A percentile compares a stretch with the other conserved stretches of the same genome.
Conservation (phyloP, 2,797 vertebrate species). For the Gastrophryne carolinensis region DNA sequence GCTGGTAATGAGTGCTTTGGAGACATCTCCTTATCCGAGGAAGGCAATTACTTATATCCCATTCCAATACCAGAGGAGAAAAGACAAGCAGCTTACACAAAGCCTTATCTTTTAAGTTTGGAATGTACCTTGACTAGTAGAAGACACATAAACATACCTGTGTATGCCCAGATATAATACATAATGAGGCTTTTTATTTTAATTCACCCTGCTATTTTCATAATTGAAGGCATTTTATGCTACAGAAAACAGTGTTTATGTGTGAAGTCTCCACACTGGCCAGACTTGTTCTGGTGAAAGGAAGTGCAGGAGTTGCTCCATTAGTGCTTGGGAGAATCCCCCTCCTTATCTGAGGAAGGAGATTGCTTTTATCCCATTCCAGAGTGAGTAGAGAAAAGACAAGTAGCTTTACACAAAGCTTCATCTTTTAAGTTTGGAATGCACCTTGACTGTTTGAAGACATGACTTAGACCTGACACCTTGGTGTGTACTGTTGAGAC, state of each 20-base stretch:
- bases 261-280: constrained; percentile 66
- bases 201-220: no score
- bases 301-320: constrained; percentile 83
- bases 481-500: constrained; percentile 81
- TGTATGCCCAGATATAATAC: no score
- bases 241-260: constrained; percentile 67
- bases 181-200: no score
- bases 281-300: constrained; percentile 74
- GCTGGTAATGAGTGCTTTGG: constrained; percentile 80
- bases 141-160: no score
- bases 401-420: constrained; percentile 68
- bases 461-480: constrained; percentile 80
- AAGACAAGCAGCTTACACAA: constrained; percentile 67
- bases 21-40: constrained; percentile 88
- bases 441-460: constrained; percentile 78
- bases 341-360: constrained; percentile 88
- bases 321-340: constrained; percentile 75
- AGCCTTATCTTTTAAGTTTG: constrained; percentile 76
- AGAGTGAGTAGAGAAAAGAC: constrained; percentile 69
- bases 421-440: constrained; percentile 81
- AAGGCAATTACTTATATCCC: constrained; percentile 81
- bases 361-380: constrained; percentile 81
- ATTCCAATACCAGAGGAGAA: constrained; percentile 73
- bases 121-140: constrained; percentile 78
- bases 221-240: constrained; percentile 72